These are phyloP conservation scores for Metridium senile DNA, from an alignment of 92 coral and sea anemone genomes.

Conservation along the genomic window DNA sequence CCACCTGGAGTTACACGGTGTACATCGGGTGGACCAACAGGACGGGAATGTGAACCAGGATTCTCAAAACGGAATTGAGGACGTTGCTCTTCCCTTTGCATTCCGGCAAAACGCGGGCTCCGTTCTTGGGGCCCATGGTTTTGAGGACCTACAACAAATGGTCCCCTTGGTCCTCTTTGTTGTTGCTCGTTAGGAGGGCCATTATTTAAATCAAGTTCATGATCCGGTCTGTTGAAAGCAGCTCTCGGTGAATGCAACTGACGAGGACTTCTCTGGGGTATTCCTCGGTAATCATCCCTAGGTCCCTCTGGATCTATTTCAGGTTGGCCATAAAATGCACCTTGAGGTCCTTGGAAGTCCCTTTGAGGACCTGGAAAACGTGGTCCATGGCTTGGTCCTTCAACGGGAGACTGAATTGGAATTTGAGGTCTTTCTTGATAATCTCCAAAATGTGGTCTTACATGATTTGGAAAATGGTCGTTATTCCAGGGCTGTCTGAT, in stretches of 20 bases:
- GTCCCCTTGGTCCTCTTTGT: slow-evolving; percentile 22
- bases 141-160: slow-evolving; percentile 13
- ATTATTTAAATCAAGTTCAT: slow-evolving; percentile 23
- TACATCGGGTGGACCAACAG: slow-evolving; percentile 40
- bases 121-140: slow-evolving; percentile 20
- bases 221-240: slow-evolving; percentile 11
- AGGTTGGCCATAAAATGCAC: slow-evolving; percentile 5
- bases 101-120: slow-evolving; percentile 21
- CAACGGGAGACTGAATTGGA: slow-evolving; percentile 31
- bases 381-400: slow-evolving; percentile 32
- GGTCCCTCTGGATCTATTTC: slow-evolving; percentile 2
- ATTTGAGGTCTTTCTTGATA: slow-evolving; percentile 24
- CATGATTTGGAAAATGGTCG: slow-evolving; percentile 37
- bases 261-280: slow-evolving; percentile 38
- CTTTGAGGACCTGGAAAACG: slow-evolving; percentile 34
- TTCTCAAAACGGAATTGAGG: slow-evolving; percentile 22
- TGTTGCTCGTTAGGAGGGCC: slow-evolving; percentile 24
- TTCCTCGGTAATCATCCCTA: slow-evolving; percentile 14
- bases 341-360: slow-evolving; percentile 10
- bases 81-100: slow-evolving; percentile 25
- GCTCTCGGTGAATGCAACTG: slow-evolving; percentile 36
- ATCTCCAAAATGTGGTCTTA: slow-evolving; percentile 24
- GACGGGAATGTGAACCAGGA: slow-evolving; percentile 25
- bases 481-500: slow-evolving; percentile 31
- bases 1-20: slow-evolving; percentile 13